phyloP scores from a whole-genome alignment of 2,797 vertebrate species.

The Picus viridis region DNA sequence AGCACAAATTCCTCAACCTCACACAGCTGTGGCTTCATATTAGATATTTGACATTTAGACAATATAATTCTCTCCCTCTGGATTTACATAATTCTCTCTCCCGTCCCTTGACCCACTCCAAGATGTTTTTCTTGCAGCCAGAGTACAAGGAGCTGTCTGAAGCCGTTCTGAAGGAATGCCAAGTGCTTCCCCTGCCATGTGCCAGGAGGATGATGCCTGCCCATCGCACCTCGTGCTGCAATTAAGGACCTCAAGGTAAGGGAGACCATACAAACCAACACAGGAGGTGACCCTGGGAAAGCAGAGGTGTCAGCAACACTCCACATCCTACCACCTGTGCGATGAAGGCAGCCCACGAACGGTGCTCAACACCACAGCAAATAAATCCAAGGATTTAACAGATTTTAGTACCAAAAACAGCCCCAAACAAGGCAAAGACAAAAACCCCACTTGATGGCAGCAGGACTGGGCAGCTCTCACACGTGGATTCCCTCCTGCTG shows the following conservation, averaged over 20 bases:
- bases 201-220: not conserved
- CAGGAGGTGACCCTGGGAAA: not conserved
- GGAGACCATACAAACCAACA: not conserved
- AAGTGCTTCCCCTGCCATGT: not conserved
- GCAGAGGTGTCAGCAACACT: not conserved
- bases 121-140: not conserved
- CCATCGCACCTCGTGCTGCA: not conserved
- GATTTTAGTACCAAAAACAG: accelerated
- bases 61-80: not conserved
- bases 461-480: accelerated
- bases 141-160: not conserved
- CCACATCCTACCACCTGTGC: not conserved
- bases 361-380: not conserved
- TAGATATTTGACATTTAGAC: not conserved
- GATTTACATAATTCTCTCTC: not conserved
- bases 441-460: not conserved
- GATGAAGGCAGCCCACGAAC: not conserved
- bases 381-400: not conserved
- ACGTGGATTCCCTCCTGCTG: not conserved
- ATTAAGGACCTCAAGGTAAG: not conserved
- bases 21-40: not conserved
- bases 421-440: not conserved
- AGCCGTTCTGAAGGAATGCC: not conserved
- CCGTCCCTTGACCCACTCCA: not conserved
- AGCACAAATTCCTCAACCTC: not conserved